These are phyloP conservation scores for Bos taurus DNA, from an alignment of 2,113 vertebrate genomes.

Conservation along the genomic window ARS-UCD2.0 NC_037335.1:47317501-47318000, in stretches of 20 bases:
- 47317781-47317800: not conserved
- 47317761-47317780: not conserved
- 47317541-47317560: not conserved
- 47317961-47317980: not conserved
- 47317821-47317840: not conserved
- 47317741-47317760: slow-evolving; percentile 47
- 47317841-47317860: not conserved
- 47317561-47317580: not conserved
- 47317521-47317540: not conserved
- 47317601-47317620: not conserved
- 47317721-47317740: not conserved
- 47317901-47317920: slow-evolving; percentile 1
- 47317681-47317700: slow-evolving; percentile 34
- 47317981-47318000: not conserved
- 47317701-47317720: not conserved
- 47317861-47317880: not conserved
- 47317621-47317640: slow-evolving; percentile 54
- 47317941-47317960: not conserved
- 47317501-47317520: not conserved
- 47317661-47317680: slow-evolving; percentile 39
- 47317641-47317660: not conserved
- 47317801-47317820: not conserved
- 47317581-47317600: not conserved
- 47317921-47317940: not conserved
- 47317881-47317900: not conserved